Conservation (phyloP, 35 echinoderm and acorn worm genomes). For the Ophiothrix spiculata region DNA sequence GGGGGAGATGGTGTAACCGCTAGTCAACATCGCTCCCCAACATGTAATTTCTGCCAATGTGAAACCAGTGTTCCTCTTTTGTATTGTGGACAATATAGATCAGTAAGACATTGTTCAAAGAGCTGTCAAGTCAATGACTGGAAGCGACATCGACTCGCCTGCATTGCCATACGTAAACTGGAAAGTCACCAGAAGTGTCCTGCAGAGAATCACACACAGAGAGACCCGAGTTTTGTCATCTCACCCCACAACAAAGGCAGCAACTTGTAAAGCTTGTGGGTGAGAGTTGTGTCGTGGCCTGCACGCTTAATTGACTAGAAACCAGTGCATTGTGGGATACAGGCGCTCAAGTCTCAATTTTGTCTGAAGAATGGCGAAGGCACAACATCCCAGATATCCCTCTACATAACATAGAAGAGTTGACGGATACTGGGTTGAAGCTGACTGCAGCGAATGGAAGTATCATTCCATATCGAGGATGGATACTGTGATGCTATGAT, state of each 20-base stretch:
- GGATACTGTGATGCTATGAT: no score
- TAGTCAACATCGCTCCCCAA: no score
- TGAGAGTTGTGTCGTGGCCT: conserved; percentile 35
- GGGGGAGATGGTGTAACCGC: not conserved
- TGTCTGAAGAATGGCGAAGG: conserved; percentile 16
- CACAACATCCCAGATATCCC: conserved; percentile 18
- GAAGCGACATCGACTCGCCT: no score
- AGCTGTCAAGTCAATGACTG: no score
- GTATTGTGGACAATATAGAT: no score
- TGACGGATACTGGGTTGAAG: conserved; percentile 36
- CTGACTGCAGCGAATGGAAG: conserved; percentile 64
- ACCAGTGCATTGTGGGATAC: conserved; percentile 59
- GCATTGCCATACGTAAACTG: no score
- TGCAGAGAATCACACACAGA: no score
- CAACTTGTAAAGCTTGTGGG: conserved; percentile 38
- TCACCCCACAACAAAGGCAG: not conserved
- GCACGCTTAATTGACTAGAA: conserved; percentile 22
- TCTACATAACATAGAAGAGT: conserved; percentile 28
- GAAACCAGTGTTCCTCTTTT: no score
- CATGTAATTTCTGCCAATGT: no score
- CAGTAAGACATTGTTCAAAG: no score
- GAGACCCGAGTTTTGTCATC: no score
- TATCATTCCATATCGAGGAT: conserved; percentile 37
- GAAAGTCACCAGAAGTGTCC: no score
- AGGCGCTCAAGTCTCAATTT: conserved; percentile 50